A percentile compares a stretch with the other conserved stretches of the same genome.
phyloP scores from a whole-genome alignment of 2,797 vertebrate species.

The Pseudocheirus occidentalis region DNA sequence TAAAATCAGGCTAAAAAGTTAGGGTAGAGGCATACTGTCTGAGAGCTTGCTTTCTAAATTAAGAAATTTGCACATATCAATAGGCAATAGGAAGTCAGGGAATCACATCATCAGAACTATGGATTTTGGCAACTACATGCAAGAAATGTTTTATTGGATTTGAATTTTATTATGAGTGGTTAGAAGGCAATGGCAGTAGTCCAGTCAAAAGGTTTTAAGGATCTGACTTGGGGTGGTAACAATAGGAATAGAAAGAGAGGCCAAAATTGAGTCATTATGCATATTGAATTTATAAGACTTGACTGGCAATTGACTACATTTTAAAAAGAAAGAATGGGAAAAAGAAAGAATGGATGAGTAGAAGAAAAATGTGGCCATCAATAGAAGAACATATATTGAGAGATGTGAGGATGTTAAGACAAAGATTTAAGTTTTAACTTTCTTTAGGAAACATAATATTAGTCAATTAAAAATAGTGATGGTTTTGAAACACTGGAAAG shows the following conservation, averaged over 20 bases:
- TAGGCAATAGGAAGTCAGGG: background rate
- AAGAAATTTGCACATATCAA: background rate
- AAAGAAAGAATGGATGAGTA: background rate
- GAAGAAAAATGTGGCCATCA: background rate
- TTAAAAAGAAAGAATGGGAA: background rate
- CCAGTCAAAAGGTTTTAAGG: background rate
- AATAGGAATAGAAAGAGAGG: background rate
- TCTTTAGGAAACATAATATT: background rate
- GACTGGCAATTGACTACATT: background rate
- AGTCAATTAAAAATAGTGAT: background rate
- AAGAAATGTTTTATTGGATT: background rate
- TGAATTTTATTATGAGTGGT: background rate
- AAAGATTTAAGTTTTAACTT: background rate
- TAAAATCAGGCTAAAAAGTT: background rate
- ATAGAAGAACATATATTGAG: background rate
- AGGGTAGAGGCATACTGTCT: background rate
- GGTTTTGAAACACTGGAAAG: background rate
- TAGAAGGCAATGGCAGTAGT: background rate
- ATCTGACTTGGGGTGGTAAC: background rate
- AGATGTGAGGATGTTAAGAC: background rate
- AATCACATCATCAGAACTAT: background rate
- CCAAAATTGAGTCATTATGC: background rate
- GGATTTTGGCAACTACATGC: background rate
- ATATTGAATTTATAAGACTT: background rate
- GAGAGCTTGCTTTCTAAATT: background rate